Evolutionary conservation across 2,888 invertebrate genomes (phyloP).

Genomic region (Scaptomyza cyrtandrae): DNA sequence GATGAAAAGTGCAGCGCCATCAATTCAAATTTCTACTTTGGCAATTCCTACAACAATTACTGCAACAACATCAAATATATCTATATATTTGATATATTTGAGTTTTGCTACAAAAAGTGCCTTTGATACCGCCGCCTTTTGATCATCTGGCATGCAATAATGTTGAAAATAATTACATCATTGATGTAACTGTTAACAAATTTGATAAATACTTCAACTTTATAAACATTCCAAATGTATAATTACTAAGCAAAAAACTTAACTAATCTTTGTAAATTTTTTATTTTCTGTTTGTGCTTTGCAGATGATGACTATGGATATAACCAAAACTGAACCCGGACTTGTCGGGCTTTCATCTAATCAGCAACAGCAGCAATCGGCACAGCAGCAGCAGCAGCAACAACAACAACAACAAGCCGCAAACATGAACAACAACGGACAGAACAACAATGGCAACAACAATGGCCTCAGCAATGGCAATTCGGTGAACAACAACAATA

Average conservation of each 20-base stretch:
- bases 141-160: neutral
- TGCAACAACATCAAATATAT: too few species aligned
- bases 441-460: conserved; percentile 57
- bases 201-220: neutral
- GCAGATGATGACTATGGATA: conserved; percentile 94
- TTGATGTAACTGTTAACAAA: neutral
- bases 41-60: too few species aligned
- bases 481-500: conserved; percentile 59
- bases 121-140: too few species aligned
- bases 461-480: conserved; percentile 67
- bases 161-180: neutral
- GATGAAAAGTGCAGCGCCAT: neutral
- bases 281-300: conserved; percentile 12
- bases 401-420: conserved; percentile 58
- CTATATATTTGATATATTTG: too few species aligned
- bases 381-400: conserved; percentile 59
- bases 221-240: conserved; percentile 23
- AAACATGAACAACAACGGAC: conserved; percentile 60
- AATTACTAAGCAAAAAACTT: neutral
- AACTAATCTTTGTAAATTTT: neutral
- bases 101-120: neutral
- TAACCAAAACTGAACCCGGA: conserved; percentile 90
- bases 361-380: conserved; percentile 59
- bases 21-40: too few species aligned
- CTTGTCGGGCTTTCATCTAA: conserved; percentile 83